phyloP scores from a whole-genome alignment of 2,888 invertebrate genomes.

The Melanargia galathea region DNA sequence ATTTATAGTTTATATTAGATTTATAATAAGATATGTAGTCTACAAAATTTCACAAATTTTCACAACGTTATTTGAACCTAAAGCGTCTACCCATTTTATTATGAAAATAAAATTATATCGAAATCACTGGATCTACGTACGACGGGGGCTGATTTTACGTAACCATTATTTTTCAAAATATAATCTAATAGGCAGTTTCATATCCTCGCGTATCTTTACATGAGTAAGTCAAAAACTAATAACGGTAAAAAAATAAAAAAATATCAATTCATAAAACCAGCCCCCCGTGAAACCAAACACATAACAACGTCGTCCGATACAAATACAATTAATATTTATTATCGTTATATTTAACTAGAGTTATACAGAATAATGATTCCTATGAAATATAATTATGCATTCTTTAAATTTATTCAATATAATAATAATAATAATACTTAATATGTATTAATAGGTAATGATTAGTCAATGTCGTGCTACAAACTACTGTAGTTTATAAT shows the following conservation, averaged over 20 bases:
- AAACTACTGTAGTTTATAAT: slow-evolving; percentile 77
- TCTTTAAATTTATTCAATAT: slow-evolving; percentile 82
- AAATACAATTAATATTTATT: slow-evolving; percentile 74
- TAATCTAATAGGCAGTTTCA: slow-evolving; percentile 81
- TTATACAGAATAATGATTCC: slow-evolving; percentile 84
- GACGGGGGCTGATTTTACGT: slow-evolving; percentile 74
- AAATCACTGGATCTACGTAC: slow-evolving; percentile 78
- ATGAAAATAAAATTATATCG: slow-evolving; percentile 82
- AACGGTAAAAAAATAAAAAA: slow-evolving; percentile 83
- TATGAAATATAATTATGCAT: slow-evolving; percentile 84
- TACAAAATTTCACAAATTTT: slow-evolving; percentile 83
- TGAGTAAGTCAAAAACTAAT: slow-evolving; percentile 80
- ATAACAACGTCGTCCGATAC: slow-evolving; percentile 62
- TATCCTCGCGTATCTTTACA: slow-evolving; percentile 73
- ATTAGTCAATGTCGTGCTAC: slow-evolving; percentile 81
- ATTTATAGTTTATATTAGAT: slow-evolving; percentile 83
- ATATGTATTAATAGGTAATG: slow-evolving; percentile 82
- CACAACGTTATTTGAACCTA: slow-evolving; percentile 83
- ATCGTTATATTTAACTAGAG: slow-evolving; percentile 83
- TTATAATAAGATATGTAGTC: slow-evolving; percentile 83
- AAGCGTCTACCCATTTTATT: slow-evolving; percentile 82
- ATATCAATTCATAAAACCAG: slow-evolving; percentile 78
- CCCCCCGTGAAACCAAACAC: slow-evolving; percentile 70
- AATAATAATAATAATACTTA: slow-evolving; percentile 82
- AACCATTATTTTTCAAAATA: slow-evolving; percentile 81